A percentile compares a stretch with the other conserved stretches of the same genome.
phyloP scores from a whole-genome alignment of 2,888 invertebrate genomes.

The Rugalucina vietnamica region DNA sequence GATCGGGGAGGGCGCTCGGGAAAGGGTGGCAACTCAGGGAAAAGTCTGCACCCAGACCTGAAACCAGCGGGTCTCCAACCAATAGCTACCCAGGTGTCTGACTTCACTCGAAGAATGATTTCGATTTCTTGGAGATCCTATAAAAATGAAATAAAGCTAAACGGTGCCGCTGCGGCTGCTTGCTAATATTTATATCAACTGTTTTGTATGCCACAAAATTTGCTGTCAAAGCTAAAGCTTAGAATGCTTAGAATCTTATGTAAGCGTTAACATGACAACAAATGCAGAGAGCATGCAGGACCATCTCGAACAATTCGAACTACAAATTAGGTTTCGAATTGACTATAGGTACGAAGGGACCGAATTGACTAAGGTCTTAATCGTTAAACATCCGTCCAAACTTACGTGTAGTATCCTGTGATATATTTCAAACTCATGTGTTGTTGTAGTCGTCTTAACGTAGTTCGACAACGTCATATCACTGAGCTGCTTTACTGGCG shows the following conservation, averaged over 20 bases:
- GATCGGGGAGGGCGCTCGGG: conserved; percentile 13
- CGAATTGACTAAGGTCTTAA: too few relatives aligned
- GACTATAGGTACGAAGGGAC: too few relatives aligned
- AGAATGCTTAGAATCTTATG: too few relatives aligned
- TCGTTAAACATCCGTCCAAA: not conserved
- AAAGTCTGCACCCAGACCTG: conserved; percentile 60
- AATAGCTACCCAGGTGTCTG: conserved; percentile 93
- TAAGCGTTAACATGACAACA: too few relatives aligned
- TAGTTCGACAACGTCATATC: conserved; percentile 37
- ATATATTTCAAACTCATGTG: conserved; percentile 86
- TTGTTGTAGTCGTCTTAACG: conserved; percentile 33
- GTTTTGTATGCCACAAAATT: too few relatives aligned
- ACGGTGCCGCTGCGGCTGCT: too few relatives aligned
- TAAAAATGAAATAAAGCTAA: too few relatives aligned
- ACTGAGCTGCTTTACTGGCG: conserved; percentile 37
- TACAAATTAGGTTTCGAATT: too few relatives aligned
- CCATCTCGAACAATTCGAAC: too few relatives aligned
- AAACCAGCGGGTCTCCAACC: conserved; percentile 93
- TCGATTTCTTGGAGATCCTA: conserved; percentile 92
- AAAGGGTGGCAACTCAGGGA: conserved; percentile 38
- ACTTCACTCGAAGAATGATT: conserved; percentile 93
- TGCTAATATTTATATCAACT: too few relatives aligned
- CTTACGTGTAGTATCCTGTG: conserved; percentile 91
- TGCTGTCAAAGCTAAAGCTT: too few relatives aligned
- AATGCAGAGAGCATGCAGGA: too few relatives aligned